Base-by-base conservation (phyloP, 1,140 invertebrate species). In the Carposina sasakii region DNA sequence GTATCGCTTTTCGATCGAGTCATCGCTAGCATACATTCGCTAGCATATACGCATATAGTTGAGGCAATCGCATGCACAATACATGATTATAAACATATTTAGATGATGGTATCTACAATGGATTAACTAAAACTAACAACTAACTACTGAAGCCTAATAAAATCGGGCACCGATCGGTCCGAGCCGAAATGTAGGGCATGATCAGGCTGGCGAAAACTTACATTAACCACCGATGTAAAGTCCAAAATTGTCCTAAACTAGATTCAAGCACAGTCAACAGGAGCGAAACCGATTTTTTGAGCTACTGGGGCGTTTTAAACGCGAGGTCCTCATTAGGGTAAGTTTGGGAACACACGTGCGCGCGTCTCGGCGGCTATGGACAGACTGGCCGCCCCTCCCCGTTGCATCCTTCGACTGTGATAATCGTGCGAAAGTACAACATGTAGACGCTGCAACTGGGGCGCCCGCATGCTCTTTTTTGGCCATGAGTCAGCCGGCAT, bases 361-460 rank as follows among this genome's bases (percentile, higher is more conserved):
- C 54, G 31, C 46, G 15, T 53, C 63, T 57, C 62, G 70, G 56
- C 54, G 60, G 60, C 26, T 59, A 44, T 64, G 62, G 50, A 48
- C 61, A 58, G 70, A 82, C 78, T 82, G 75, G 39, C 31, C 46
- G 39, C 55, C 48, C 41, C 59, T 46, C 64, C 67, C 57, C 54
- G 73, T 67, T 81, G 77, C 75, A 81, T 76, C 71, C 75, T 78
- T 77, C 76, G 73, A 79, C 74, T 68, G 69, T 76, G 71, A 76
- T 81, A 76, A 81, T 81, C 71, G 73, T 64, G 75, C 78, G 77
- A 76, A 76, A 75, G 76, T 81, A 74, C 74, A 67, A 79, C 71
- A 73, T 48, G 53, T 63, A 76, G 71, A n/a, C n/a, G n/a, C 60
- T 78, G 77, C 77, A 81, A 76, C 73, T 66, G 69, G 71, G 64